These are phyloP conservation scores for Propithecus coquereli DNA, from an alignment of 2,113 vertebrate genomes.

Conservation along the genomic window DNA sequence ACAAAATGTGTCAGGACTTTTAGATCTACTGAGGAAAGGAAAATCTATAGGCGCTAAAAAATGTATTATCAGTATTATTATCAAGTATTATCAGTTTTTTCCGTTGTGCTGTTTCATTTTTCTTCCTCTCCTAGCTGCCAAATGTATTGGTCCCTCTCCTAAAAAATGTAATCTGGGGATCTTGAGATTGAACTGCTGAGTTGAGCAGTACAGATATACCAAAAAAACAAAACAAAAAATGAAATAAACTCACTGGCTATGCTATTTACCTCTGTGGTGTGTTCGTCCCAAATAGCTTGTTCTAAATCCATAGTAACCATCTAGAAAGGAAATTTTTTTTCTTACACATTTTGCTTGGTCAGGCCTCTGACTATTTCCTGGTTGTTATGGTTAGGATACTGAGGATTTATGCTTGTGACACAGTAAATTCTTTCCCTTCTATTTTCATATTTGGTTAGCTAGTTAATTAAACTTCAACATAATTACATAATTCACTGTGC, in stretches of 20 bases:
- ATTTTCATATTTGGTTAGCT: slow-evolving; percentile 67
- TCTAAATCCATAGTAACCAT: slow-evolving; percentile 51
- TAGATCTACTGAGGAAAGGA: background rate
- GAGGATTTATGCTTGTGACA: slow-evolving; percentile 54
- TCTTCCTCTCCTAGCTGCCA: background rate
- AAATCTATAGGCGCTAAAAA: background rate
- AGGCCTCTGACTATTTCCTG: slow-evolving; percentile 42
- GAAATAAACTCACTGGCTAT: background rate
- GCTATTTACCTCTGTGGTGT: background rate
- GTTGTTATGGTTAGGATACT: slow-evolving; percentile 26
- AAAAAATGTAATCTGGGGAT: slow-evolving; percentile 26
- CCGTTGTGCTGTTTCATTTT: background rate
- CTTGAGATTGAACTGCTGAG: slow-evolving; percentile 56
- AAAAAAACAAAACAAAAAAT: background rate
- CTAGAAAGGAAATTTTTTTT: slow-evolving; percentile 58
- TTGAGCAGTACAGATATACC: background rate
- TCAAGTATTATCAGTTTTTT: background rate
- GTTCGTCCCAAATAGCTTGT: slow-evolving; percentile 31
- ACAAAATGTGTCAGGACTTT: background rate
- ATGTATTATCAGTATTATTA: too few relatives aligned
- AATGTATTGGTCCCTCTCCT: background rate
- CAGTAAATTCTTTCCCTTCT: slow-evolving; percentile 42
- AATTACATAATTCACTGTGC: slow-evolving; percentile 72
- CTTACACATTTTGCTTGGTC: slow-evolving; percentile 52
- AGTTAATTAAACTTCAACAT: slow-evolving; percentile 73